Base-by-base conservation (phyloP, 2,888 invertebrate species). In the Stramonita haemastoma region DNA sequence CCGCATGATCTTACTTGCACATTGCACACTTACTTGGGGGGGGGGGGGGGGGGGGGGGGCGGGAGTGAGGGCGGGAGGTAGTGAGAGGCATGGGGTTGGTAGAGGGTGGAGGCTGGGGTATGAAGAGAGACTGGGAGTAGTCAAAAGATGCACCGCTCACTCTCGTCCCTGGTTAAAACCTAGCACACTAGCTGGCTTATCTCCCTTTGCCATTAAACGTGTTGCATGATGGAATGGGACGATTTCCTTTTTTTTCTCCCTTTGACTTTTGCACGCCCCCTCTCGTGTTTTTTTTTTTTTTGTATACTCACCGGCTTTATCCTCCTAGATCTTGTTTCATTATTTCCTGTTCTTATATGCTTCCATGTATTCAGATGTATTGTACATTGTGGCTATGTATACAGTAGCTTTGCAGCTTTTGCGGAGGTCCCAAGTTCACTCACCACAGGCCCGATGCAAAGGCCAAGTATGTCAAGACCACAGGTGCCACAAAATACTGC, bases 1-100 rank as follows among this genome's bases (percentile, higher is more conserved):
- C 32, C 22, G 86, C 86, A 86, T 86, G 86, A 34, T 22, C 66
- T 57, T 57, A 34, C 29, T 34, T 86, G 66, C 86, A 86, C 86
- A 86, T 19, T 66, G 66, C 86, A 86, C 86, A 26, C 57, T 57
- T 56, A n/a, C n/a, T n/a, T 73, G 26, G 6, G 8, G 73, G 26
- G 8, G 56, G 56, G 13, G 46, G 46, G 34, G 36, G 34, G 17
- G 81, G 29, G 79, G 13, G 79, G 34, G 34, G 36, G 22, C 2
- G 17, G 32, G 79, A 0, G 79, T 17, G 34, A 32, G 79, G 29
- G n/a, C 13, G n/a, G 79, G 13, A 46, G 22, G 36, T 81, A 36
- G 36, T 36, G 81, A 36, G 81, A 81, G 84, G 57, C 84, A 84
- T 84, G 15, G 84, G 46, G 46, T 5, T 46, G 46, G 46, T 46